phyloP scores from a whole-genome alignment of 2,113 vertebrate genomes.

The Scartelaos histophorus region DNA sequence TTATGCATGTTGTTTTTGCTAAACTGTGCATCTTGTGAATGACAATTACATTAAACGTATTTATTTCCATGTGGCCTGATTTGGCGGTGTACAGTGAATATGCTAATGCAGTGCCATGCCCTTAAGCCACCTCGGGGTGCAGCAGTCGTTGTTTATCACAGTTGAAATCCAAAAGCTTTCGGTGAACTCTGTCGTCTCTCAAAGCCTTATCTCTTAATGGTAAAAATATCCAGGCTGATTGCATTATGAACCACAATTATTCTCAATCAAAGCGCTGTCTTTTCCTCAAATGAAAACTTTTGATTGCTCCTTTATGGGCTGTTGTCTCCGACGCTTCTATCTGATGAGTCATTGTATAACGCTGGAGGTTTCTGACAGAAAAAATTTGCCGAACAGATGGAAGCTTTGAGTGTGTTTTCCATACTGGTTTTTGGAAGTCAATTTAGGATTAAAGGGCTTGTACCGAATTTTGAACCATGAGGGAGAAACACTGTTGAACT shows the following conservation, averaged over 20 bases:
- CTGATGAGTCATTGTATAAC: constrained; percentile 6
- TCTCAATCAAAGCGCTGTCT: not conserved
- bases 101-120: not conserved
- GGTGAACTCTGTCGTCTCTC: not conserved
- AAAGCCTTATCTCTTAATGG: not conserved
- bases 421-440: not conserved
- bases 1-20: not conserved
- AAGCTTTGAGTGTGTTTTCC: not conserved
- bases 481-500: no score
- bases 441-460: not conserved
- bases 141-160: constrained; percentile 1
- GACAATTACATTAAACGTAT: not conserved
- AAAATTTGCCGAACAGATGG: not conserved
- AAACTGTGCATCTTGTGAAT: not conserved
- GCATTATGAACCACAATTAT: not conserved
- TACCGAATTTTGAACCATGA: no score
- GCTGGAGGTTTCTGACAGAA: not conserved
- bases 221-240: not conserved
- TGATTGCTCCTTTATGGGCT: constrained; percentile 4
- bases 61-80: not conserved
- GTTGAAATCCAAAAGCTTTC: not conserved
- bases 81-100: not conserved
- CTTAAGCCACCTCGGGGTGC: not conserved
- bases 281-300: constrained; percentile 2
- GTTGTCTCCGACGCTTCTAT: not conserved